Conservation (phyloP, 30 jellyfish, hydroid and myxozoan species). For the Hydra vulgaris region DNA sequence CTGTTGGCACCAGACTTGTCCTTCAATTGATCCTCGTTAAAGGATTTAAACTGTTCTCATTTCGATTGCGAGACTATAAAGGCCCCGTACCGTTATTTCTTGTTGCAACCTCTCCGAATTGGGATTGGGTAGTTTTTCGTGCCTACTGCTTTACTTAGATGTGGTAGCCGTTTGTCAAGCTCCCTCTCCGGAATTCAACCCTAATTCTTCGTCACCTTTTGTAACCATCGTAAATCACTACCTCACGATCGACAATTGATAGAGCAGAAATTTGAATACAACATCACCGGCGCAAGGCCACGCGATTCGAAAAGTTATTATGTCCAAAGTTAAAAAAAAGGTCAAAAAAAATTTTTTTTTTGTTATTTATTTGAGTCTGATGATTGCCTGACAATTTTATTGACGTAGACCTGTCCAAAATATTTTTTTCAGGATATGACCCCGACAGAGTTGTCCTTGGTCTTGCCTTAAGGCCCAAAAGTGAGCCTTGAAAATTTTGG, state of each 20-base stretch:
- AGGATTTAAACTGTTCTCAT: slow-evolving; percentile 39
- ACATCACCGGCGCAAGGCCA: slow-evolving; percentile 54
- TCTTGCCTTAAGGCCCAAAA: too few species aligned
- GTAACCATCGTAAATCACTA: slow-evolving; percentile 57
- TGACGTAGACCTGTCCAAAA: too few species aligned
- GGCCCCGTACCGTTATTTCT: slow-evolving; percentile 33
- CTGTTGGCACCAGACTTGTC: slow-evolving; percentile 27
- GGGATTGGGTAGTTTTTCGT: slow-evolving; percentile 64
- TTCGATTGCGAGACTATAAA: slow-evolving; percentile 19
- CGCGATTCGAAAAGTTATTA: slow-evolving; percentile 40
- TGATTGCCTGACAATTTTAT: too few species aligned
- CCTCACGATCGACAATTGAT: slow-evolving; percentile 49
- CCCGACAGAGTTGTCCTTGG: too few species aligned
- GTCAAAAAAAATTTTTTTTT: too few species aligned
- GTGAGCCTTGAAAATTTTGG: too few species aligned
- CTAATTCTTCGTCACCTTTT: slow-evolving; percentile 71
- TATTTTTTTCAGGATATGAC: too few species aligned
- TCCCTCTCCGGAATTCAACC: slow-evolving; percentile 84
- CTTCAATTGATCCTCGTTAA: slow-evolving; percentile 44
- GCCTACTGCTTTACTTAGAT: slow-evolving; percentile 78
- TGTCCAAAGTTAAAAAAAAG: neutral
- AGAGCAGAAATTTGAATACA: slow-evolving; percentile 48
- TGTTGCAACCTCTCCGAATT: slow-evolving; percentile 55
- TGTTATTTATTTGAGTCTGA: too few species aligned
- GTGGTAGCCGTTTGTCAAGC: slow-evolving; percentile 87